phyloP scores from a whole-genome alignment of 2,888 invertebrate species.

The Pachycephus smyrnensis region DNA sequence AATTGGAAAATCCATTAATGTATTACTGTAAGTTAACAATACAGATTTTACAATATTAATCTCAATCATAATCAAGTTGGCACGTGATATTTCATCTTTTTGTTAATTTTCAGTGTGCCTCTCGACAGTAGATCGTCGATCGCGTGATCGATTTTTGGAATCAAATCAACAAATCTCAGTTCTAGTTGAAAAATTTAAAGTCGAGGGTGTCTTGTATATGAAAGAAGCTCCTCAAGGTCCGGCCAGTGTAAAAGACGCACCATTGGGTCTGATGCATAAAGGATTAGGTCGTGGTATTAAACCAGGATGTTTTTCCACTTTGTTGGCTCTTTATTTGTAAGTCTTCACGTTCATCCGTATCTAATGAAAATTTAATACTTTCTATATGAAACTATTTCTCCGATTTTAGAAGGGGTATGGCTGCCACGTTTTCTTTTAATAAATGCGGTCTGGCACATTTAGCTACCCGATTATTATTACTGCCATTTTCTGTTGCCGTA shows the following conservation, averaged over 20 bases:
- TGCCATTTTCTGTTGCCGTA: slow-evolving; percentile 73
- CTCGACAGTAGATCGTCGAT: slow-evolving; percentile 82
- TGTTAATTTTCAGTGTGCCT: slow-evolving; percentile 74
- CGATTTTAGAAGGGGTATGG: slow-evolving; percentile 76
- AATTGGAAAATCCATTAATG: slow-evolving; percentile 97
- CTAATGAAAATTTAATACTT: slow-evolving; percentile 7
- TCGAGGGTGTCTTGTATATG: slow-evolving; percentile 83
- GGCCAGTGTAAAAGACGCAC: slow-evolving; percentile 58
- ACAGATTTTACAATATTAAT: not conserved
- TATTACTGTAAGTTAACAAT: slow-evolving; percentile 84
- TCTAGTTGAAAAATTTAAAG: slow-evolving; percentile 89
- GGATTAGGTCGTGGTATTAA: slow-evolving; percentile 60
- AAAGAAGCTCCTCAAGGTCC: slow-evolving; percentile 69
- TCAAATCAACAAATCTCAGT: slow-evolving; percentile 94
- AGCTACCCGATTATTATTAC: slow-evolving; percentile 78
- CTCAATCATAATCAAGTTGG: not conserved
- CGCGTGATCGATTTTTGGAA: slow-evolving; percentile 91
- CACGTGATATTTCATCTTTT: not conserved
- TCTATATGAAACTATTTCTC: slow-evolving; percentile 13
- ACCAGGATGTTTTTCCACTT: slow-evolving; percentile 62
- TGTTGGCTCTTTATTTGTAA: slow-evolving; percentile 59
- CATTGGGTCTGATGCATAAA: slow-evolving; percentile 57
- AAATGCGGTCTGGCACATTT: slow-evolving; percentile 81
- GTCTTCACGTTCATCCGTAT: slow-evolving; percentile 23
- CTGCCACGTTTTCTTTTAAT: slow-evolving; percentile 83